Base-by-base conservation (phyloP, 2,888 invertebrate species). In the Ennomos fuscantarius region DNA sequence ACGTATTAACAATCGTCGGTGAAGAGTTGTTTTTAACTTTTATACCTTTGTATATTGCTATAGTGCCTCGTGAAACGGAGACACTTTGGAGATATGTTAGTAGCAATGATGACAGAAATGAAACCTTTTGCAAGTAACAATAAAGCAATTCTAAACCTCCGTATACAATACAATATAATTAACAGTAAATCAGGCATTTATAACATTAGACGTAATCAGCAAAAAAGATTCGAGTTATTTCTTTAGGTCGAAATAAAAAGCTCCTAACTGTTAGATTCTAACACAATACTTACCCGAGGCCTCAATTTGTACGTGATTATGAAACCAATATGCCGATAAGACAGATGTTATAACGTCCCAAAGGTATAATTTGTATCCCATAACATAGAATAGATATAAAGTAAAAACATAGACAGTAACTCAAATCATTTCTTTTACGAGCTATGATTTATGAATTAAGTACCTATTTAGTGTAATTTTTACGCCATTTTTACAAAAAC, bases 281-380 rank as follows among this genome's bases (percentile, higher is more conserved):
- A 52, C 48, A 63, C 55, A 55, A 49, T 65, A 65, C 58, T 64
- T 62, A 63, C 61, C 62, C 36, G 54, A 62, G 63, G 62, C 72
- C 56, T 65, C 76, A 81, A 82, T 81, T 79, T 76, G 73, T 75
- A 69, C 63, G 70, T 79, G 75, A 81, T 81, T 81, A 82, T 68
- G 68, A 73, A 75, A 72, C 76, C 76, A 72, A 81, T 81, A 76
- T 62, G 32, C 54, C 67, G 62, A 76, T 81, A 76, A 78, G 73
- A 76, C 74, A 80, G 76, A 77, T 78, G 79, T 77, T 71, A 67
- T 60, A 43, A 56, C 52, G 53, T 56, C 62, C 59, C 56, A 46
- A 74, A 79, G 76, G 52, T 82, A 65, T 86, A 84, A 85, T 84
- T 86, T 85, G 68, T 69, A 70, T 70, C 69, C 72, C 70, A 68